Percentiles rank a stretch among this genome's conserved stretches.
phyloP scores from a whole-genome alignment of 2,797 vertebrate genomes.

The Pseudomugil gertrudae region DNA sequence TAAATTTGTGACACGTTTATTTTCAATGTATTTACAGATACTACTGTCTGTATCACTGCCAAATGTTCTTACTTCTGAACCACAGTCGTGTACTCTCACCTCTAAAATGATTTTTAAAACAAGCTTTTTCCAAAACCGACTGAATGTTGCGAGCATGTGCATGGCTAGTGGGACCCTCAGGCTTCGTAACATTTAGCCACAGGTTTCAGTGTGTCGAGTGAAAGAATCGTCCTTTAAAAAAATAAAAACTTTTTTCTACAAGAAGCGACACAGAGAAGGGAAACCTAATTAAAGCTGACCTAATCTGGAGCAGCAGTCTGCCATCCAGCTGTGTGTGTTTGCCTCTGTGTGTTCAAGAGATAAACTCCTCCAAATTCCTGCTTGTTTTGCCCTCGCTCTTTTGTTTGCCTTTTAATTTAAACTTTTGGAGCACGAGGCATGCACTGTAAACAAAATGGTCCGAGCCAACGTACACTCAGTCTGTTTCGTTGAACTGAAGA shows the following conservation, averaged over 20 bases:
- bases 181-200: constrained; percentile 67
- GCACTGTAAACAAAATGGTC: constrained; percentile 41
- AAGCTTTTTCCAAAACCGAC: constrained; percentile 41
- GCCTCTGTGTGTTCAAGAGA: constrained; percentile 36
- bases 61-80: constrained; percentile 51
- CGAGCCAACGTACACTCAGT: constrained; percentile 36
- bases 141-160: constrained; percentile 32
- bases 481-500: constrained; percentile 33
- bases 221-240: constrained; percentile 72
- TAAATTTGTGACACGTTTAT: constrained; percentile 47
- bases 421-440: constrained; percentile 37
- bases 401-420: constrained; percentile 49
- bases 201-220: constrained; percentile 54
- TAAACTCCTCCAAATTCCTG: constrained; percentile 55
- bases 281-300: constrained; percentile 84
- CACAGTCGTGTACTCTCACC: constrained; percentile 34
- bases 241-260: constrained; percentile 73
- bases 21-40: constrained; percentile 32
- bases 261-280: constrained; percentile 76
- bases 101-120: constrained; percentile 44
- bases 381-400: constrained; percentile 58
- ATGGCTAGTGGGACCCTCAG: constrained; percentile 46
- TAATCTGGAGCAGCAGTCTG: constrained; percentile 80
- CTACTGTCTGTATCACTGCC: constrained; percentile 44
- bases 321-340: constrained; percentile 75